Conservation (phyloP, 2,888 invertebrate species). For the Cosmorhoe ocellata region DNA sequence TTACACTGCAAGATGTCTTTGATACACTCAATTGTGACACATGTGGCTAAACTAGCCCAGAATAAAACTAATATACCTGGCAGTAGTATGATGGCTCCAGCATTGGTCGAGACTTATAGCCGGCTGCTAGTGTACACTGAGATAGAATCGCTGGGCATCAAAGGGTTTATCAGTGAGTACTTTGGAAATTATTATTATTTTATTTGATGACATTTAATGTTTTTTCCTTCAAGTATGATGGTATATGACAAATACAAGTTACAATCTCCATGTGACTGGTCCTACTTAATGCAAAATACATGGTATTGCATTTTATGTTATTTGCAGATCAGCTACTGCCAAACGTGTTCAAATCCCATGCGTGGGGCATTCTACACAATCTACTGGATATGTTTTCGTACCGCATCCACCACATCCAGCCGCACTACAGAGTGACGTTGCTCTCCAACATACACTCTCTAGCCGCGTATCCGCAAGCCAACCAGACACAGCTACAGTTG, state of each 20-base stretch:
- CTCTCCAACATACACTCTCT: slow-evolving; percentile 95
- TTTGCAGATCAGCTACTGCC: slow-evolving; percentile 91
- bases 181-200: not conserved
- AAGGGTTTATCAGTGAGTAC: slow-evolving; percentile 94
- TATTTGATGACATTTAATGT: too few species aligned
- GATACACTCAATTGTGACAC: slow-evolving; percentile 90
- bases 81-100: slow-evolving; percentile 88
- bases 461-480: slow-evolving; percentile 95
- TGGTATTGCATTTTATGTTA: not conserved
- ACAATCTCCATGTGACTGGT: too few species aligned
- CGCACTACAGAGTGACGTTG: slow-evolving; percentile 96
- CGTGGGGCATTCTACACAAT: slow-evolving; percentile 98
- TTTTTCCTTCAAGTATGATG: too few species aligned
- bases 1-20: slow-evolving; percentile 97
- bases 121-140: slow-evolving; percentile 96
- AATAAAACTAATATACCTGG: slow-evolving; percentile 90
- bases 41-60: slow-evolving; percentile 95
- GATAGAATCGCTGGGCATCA: slow-evolving; percentile 97
- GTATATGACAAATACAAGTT: too few species aligned
- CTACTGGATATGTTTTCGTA: slow-evolving; percentile 98
- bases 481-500: slow-evolving; percentile 96
- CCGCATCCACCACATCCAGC: slow-evolving; percentile 97
- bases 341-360: slow-evolving; percentile 94
- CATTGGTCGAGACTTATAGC: slow-evolving; percentile 97
- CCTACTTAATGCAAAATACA: too few species aligned